Conservation (phyloP, 2,888 invertebrate genomes). For the Bellardia bayeri region DNA sequence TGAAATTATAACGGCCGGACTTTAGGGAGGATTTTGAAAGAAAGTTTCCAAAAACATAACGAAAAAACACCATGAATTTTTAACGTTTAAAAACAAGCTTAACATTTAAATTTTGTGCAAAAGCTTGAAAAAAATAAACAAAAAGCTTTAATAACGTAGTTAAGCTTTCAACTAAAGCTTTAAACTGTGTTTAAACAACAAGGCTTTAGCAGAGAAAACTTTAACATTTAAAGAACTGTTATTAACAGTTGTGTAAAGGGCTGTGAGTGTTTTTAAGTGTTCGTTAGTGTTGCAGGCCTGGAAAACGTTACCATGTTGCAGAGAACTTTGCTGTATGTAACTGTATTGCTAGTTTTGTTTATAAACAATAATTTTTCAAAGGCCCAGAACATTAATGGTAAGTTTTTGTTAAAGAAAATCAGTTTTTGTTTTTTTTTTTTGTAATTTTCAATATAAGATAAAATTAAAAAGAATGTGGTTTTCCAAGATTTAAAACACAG, state of each 20-base stretch:
- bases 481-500: too few species aligned
- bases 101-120: too few species aligned
- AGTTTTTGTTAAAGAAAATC: not conserved
- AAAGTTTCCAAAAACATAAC: not conserved
- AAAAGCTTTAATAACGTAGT: constrained; percentile 26
- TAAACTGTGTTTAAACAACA: not conserved
- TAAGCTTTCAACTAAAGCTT: constrained; percentile 24
- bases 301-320: constrained; percentile 49
- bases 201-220: too few species aligned
- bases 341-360: constrained; percentile 36
- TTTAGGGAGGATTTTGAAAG: not conserved
- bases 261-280: not conserved
- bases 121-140: not conserved
- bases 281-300: not conserved
- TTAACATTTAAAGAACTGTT: constrained; percentile 13
- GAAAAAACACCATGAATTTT: not conserved
- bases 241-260: not conserved
- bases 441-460: too few species aligned
- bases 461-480: too few species aligned
- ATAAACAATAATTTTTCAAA: not conserved
- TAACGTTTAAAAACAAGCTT: too few species aligned
- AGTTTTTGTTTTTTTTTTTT: too few species aligned
- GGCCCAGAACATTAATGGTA: constrained; percentile 16
- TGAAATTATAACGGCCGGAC: not conserved
- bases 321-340: constrained; percentile 11